A percentile compares a stretch with the other conserved stretches of the same genome.
Conservation (phyloP, 2,888 invertebrate species). For the Cryptosula pallasiana region DNA sequence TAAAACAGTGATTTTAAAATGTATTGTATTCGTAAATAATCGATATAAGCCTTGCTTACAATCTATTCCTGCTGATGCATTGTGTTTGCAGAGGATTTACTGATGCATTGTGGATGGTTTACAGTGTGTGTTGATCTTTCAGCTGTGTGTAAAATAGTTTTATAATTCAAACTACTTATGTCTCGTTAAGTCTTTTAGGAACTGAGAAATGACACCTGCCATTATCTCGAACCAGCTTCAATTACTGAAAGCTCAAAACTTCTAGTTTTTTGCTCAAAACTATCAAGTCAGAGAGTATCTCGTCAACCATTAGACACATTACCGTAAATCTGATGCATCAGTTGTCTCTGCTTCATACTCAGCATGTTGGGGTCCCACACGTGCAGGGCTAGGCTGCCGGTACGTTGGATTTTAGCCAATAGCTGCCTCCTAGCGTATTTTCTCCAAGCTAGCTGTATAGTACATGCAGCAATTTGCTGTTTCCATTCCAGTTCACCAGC, state of each 20-base stretch:
- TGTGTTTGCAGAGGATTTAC: too few species aligned
- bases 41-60: background rate
- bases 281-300: too few species aligned
- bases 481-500: slow-evolving; percentile 42
- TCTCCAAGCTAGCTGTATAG: slow-evolving; percentile 48
- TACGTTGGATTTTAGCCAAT: background rate
- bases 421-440: slow-evolving; percentile 32
- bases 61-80: background rate
- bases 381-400: slow-evolving; percentile 30
- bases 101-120: too few species aligned
- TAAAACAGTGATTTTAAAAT: background rate
- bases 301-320: too few species aligned
- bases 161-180: too few species aligned
- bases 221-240: too few species aligned
- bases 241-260: too few species aligned
- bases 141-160: too few species aligned
- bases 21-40: background rate
- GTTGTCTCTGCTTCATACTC: slow-evolving; percentile 40
- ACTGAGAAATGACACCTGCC: too few species aligned
- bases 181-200: too few species aligned
- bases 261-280: too few species aligned
- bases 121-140: too few species aligned
- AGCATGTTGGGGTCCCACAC: slow-evolving; percentile 47
- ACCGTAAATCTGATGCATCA: slow-evolving; percentile 42
- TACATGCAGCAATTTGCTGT: slow-evolving; percentile 44